Base-by-base conservation (phyloP, 2,113 vertebrate genomes). In the Struthidea cinerea region DNA sequence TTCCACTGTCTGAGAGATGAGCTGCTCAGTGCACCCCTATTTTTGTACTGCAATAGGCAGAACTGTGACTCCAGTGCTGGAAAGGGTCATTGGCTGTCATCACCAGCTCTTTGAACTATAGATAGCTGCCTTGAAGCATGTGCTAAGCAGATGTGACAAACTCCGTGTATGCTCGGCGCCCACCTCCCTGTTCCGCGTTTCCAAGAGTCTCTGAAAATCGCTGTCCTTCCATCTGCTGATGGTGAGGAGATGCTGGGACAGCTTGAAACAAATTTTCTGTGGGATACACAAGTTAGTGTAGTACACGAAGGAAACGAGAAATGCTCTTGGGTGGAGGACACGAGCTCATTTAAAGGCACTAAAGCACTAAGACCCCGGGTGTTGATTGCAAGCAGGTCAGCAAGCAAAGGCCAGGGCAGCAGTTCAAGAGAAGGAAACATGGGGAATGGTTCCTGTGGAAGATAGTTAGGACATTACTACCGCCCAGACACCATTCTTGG, bases 41-140 rank as follows among this genome's bases (percentile, higher is more conserved):
- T 87, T 56, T 59, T 65, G 33, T 44, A 35, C 42, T n/a, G 30
- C 77, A 67, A 70, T 8, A 59, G 33, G 71, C 68, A 84, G 71
- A 91, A 61, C 49, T 68, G 53, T 55, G 41, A 47, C 60, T 87
- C 27, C 56, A 59, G 69, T 13, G 39, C 68, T 75, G 68, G 52
- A 46, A 84, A 87, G 44, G 50, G 28, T 49, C 87, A 74, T 7
- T 71, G 61, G 56, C 81, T 78, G 30, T 60, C 60, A 84, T 4
- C 30, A n/a, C 6, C 60, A 94, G 47, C 57, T 75, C 81, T 95
- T 52, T 95, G 84, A 94, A 78, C 73, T 95, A 81, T 12, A 89
- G 68, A 91, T 61, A 96, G 93, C 64, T 78, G 73, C 60, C 78
- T 28, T 55, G 60, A 59, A 87, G 74, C 81, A 75, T 52, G 39